Evolutionary conservation across 2,888 invertebrate genomes (phyloP), one percentile per base, ranked within the genome.

Genomic region (Gortyna flavago): DNA sequence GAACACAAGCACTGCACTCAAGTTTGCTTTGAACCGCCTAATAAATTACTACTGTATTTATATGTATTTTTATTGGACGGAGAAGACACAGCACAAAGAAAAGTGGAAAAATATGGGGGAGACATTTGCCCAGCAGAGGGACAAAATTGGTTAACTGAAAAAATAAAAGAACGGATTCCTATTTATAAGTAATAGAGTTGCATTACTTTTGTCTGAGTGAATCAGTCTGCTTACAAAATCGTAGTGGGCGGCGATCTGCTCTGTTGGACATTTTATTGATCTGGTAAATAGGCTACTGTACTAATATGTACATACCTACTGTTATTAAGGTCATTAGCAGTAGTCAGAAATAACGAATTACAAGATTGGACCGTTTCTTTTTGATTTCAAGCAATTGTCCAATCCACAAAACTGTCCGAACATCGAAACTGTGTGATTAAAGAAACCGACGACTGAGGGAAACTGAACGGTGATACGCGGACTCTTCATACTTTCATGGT

Each of bases 161-260:
- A 44, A 11, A 13, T 13, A 41, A 0, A 18, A 48, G 4, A 35
- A 51, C 2, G 1, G 11, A n/a, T 61, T 61, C 32, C 18, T 29
- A 18, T 41, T 9, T 48, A 16, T 18, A 62, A n/a, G 41, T 59
- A 51, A 44, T 57, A 0, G 38, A 61, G 16, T 64, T 54, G 68
- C 41, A 62, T 59, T 75, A 29, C n/a, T 54, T 64, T 57, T 71
- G 44, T 32, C 35, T 11, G 21, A 78, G 32, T 29, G 44, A 79
- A 69, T 71, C n/a, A 32, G 35, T 61, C 18, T 35, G 7, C 18
- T 80, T 82, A 64, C 79, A 68, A 64, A 72, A 84, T 71, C 25
- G 16, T 25, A 9, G 70, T 80, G 35, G 65, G 75, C 64, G 71
- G 59, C n/a, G 77, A 65, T 75, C 25, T 80, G 84, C 84, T 73